A percentile compares a stretch with the other conserved stretches of the same genome.
Evolutionary conservation across 2,888 invertebrate species (phyloP).

Genomic region (Eupithecia inturbata): DNA sequence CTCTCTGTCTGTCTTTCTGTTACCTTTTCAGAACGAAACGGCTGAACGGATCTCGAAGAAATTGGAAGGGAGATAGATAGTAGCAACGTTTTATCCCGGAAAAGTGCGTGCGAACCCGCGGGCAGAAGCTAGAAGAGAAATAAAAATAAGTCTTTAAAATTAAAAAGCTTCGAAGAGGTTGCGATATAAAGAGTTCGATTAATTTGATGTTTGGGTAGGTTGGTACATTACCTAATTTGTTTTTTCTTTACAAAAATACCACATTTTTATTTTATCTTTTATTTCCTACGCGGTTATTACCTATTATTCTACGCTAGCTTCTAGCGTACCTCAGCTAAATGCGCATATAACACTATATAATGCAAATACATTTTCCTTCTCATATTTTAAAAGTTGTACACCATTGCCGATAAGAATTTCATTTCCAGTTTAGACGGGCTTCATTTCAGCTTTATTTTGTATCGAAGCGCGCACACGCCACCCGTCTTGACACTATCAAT

Average conservation of each 20-base stretch:
- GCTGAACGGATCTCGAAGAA: not conserved
- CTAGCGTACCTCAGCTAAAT: not conserved
- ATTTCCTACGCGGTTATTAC: not conserved
- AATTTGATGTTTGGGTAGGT: too few relatives aligned
- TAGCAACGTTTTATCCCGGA: not conserved
- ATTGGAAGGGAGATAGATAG: not conserved
- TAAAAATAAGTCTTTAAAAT: not conserved
- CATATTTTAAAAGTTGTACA: constrained; percentile 18
- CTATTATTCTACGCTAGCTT: not conserved
- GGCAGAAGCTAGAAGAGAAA: not conserved
- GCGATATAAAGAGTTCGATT: too few relatives aligned
- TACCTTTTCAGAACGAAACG: not conserved
- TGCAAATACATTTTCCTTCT: constrained; percentile 22
- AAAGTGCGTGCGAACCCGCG: not conserved
- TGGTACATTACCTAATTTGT: too few relatives aligned
- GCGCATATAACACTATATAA: constrained; percentile 12
- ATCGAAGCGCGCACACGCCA: constrained; percentile 58
- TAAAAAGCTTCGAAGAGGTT: not conserved
- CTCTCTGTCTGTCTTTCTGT: too few relatives aligned
- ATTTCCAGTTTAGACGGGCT: constrained; percentile 20
- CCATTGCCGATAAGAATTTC: constrained; percentile 19
- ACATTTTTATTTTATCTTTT: not conserved
- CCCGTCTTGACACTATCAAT: constrained; percentile 73
- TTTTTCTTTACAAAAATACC: not conserved
- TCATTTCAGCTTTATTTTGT: constrained; percentile 43